phyloP scores from a whole-genome alignment of 1,140 invertebrate genomes.

The Trichonephila clavipes region DNA sequence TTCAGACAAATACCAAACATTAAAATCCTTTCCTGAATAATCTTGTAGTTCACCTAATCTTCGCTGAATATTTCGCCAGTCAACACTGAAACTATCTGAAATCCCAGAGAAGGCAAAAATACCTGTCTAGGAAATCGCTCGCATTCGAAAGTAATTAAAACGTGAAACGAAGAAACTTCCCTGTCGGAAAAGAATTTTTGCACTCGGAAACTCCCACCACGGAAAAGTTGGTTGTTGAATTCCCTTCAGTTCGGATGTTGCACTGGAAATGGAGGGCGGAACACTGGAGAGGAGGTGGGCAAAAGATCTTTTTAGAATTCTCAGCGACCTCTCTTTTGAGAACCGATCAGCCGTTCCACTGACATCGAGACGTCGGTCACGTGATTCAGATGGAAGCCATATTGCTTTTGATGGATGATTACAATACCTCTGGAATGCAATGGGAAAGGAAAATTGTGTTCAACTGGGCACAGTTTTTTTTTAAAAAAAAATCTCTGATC shows the following conservation, averaged over 20 bases:
- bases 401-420: conserved; percentile 11
- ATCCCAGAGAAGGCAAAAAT: too few relatives aligned
- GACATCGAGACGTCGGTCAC: background rate
- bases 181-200: background rate
- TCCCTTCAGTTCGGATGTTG: background rate
- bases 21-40: too few relatives aligned
- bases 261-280: background rate
- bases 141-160: background rate
- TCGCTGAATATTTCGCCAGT: too few relatives aligned
- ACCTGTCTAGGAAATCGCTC: too few relatives aligned
- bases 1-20: too few relatives aligned
- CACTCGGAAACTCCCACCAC: background rate
- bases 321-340: background rate
- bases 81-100: too few relatives aligned
- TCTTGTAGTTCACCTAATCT: too few relatives aligned
- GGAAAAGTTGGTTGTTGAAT: conserved; percentile 5
- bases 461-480: background rate
- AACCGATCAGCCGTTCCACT: conserved; percentile 1
- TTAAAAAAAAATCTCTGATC: background rate
- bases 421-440: background rate
- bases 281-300: background rate
- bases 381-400: background rate
- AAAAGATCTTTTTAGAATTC: background rate
- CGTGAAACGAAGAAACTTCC: background rate
- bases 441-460: background rate